Base-by-base conservation (phyloP, 2,797 vertebrate species). In the Sphenodon punctatus region DNA sequence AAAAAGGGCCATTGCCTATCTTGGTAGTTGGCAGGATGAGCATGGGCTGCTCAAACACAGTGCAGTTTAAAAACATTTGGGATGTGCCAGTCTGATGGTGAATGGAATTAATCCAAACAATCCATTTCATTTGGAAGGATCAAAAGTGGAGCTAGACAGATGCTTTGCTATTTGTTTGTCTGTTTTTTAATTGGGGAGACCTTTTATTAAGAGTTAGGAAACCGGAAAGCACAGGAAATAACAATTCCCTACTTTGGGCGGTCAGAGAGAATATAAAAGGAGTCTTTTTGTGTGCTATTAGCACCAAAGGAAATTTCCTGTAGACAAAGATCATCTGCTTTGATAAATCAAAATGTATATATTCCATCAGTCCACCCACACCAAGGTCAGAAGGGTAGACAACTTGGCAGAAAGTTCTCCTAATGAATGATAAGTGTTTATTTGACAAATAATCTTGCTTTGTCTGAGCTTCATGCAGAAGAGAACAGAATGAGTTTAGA, bases 361-460 rank as follows among this genome's bases (percentile, higher is more conserved):
- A 10, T 87, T 89, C 72, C 59, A 20, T 67, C 39, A 38, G 30
- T n/a, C n/a, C n/a, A n/a, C 48, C 46, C 78, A 61, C 75, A 68
- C 53, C 46, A 86, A 85, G 63, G 64, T 41, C 53, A 74, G 51
- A 55, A 76, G 53, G 20, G 2, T 51, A 67, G 82, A 72, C 25
- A 69, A 63, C 4, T 7, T 68, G 36, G 39, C 65, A 87, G 64
- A 80, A 83, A 76, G 8, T 20, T 78, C 75, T 89, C 51, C n/a
- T 80, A 87, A 67, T 61, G 53, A 92, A 76, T 0, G 0, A 71
- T 77, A 87, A 87, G 20, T 41, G 65, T 90, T 89, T 84, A 39
- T 75, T 64, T 86, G 32, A n/a, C 56, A 83, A 87, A 85, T 81
- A 88, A 72, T 72, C 76, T 69, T 25, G 67, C 46, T 59, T 75